phyloP scores from a whole-genome alignment of 1,140 invertebrate species.

The Coboldia fuscipes region DNA sequence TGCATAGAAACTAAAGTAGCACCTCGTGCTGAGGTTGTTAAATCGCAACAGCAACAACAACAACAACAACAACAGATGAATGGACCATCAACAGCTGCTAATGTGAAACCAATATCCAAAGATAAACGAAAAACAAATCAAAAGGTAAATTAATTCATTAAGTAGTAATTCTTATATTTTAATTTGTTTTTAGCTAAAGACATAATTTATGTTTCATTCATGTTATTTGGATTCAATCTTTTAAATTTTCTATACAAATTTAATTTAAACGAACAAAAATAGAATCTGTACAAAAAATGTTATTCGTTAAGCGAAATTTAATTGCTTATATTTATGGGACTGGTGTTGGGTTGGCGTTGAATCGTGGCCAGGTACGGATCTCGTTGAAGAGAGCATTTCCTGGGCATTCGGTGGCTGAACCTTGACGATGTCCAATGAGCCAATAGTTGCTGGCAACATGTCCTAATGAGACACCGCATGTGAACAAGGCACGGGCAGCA shows the following conservation, averaged over 20 bases:
- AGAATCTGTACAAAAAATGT: not conserved
- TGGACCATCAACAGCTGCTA: conserved; percentile 12
- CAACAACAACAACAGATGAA: conserved; percentile 7
- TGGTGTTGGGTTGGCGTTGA: not conserved
- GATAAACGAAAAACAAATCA: conserved; percentile 36
- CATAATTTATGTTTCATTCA: not conserved
- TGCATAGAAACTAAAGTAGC: not conserved
- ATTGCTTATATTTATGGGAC: too few relatives aligned
- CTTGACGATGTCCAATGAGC: conserved; percentile 27
- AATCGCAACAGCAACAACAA: conserved; percentile 7
- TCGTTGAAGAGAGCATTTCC: conserved; percentile 26
- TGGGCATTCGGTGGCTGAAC: conserved; percentile 22
- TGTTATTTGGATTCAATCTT: not conserved
- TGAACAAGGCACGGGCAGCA: conserved; percentile 13
- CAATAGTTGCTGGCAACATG: conserved; percentile 21
- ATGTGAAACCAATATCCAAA: conserved; percentile 29
- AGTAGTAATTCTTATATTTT: too few relatives aligned
- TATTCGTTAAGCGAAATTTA: not conserved
- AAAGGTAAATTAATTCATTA: conserved; percentile 32
- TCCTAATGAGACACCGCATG: conserved; percentile 16
- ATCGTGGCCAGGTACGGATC: conserved; percentile 26
- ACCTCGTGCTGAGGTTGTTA: too few relatives aligned
- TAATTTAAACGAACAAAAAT: not conserved
- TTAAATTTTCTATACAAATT: not conserved
- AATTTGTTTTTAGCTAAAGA: too few relatives aligned